Base-by-base conservation (phyloP, 2,797 vertebrate genomes). In the Allobates femoralis region DNA sequence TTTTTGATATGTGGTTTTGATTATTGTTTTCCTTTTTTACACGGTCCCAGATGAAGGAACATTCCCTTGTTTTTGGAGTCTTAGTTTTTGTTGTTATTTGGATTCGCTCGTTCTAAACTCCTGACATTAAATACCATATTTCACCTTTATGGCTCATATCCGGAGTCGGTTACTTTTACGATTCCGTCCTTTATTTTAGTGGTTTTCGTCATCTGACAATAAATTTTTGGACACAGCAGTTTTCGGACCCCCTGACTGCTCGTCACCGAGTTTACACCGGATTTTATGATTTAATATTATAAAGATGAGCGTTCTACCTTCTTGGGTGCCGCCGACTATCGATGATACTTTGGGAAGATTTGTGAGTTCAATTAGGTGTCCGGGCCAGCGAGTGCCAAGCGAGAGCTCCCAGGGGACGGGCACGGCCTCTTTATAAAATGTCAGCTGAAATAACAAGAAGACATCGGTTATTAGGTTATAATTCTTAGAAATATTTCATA, bases 351-450 rank as follows among this genome's bases (percentile, higher is more conserved):
- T 56, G 51, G 89, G 78, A 74, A 92, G 66, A 87, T 90, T 83
- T 81, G 91, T 91, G 91, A 91, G 91, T 81, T 88, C 84, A 81
- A 87, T 88, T 84, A 91, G 69, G 86, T 89, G 16, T 0, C 89
- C 78, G 87, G 81, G 0, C 87, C 89, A 85, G 89, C 88, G 83
- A 18, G 87, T 88, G 67, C 87, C 83, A 85, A 86, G 88, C 79
- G 91, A 86, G 79, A 93, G 84, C 90, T 89, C 88, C 87, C 92
- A 88, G 66, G 92, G 91, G 75, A 91, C 1, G 80, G 89, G 87
- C 28, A 92, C 6, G 60, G 86, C 91, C 85, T 92, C 90, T 67
- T 60, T 92, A 86, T 92, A 93, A 89, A 92, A 28, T 1, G 92
- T 93, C 91, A 90, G 67, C 92, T 93, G 87, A 28, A 90, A 90